Conservation (phyloP, 2,113 vertebrate species). For the Clarias batrachus region DNA sequence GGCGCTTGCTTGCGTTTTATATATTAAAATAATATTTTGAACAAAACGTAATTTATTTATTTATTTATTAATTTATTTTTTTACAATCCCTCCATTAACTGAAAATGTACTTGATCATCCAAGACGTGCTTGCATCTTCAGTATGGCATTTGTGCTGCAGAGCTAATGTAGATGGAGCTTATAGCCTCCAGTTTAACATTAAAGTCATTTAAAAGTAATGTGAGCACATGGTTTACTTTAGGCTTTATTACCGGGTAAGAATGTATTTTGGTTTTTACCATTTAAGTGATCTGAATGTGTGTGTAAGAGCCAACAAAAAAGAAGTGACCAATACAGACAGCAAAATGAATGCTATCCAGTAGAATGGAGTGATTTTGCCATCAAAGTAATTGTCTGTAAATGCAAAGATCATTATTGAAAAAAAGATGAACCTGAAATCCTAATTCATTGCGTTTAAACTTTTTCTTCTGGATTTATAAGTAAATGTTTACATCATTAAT, state of each 20-base stretch:
- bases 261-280: background rate
- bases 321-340: background rate
- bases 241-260: background rate
- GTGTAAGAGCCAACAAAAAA: too few species aligned
- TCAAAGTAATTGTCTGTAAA: background rate
- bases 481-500: background rate
- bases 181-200: conserved; percentile 2
- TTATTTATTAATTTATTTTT: background rate
- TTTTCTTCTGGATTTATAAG: background rate
- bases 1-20: background rate
- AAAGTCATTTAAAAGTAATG: background rate
- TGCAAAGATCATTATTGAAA: background rate
- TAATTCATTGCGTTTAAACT: background rate
- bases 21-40: background rate
- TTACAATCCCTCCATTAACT: background rate
- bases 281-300: background rate
- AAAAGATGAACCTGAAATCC: background rate
- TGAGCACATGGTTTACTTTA: background rate
- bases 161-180: background rate
- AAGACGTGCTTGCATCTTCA: background rate
- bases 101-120: background rate
- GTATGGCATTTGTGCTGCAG: background rate
- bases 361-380: background rate
- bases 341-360: background rate
- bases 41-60: background rate